These are phyloP conservation scores for Cephonodes hylas DNA, from an alignment of 2,888 invertebrate genomes.

Conservation along the genomic window DNA sequence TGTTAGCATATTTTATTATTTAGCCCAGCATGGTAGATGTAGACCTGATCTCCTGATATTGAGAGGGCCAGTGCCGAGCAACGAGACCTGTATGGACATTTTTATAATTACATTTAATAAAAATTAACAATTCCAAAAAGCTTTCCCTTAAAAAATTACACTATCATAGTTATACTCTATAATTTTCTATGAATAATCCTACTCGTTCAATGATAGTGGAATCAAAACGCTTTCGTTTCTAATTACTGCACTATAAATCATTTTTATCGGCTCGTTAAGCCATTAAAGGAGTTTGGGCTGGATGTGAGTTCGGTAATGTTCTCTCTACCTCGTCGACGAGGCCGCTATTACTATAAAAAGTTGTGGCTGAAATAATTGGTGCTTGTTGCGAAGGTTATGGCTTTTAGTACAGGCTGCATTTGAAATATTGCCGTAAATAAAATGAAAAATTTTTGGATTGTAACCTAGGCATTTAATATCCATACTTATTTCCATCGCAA, in stretches of 20 bases:
- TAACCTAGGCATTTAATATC: too few species aligned
- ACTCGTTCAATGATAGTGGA: neutral
- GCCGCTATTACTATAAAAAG: neutral
- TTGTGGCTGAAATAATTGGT: neutral
- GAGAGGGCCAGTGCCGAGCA: too few species aligned
- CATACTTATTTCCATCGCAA: too few species aligned
- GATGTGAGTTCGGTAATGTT: neutral
- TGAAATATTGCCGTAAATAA: too few species aligned
- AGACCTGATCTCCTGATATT: too few species aligned
- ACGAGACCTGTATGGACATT: too few species aligned
- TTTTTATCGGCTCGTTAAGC: constrained; percentile 51
- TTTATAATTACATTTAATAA: too few species aligned
- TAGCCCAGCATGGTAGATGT: too few species aligned
- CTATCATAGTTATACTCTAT: neutral
- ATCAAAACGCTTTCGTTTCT: constrained; percentile 22
- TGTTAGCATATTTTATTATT: too few species aligned
- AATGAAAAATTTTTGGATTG: too few species aligned
- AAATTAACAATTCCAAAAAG: too few species aligned
- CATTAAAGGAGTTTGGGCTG: constrained; percentile 27
- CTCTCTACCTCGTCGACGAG: neutral
- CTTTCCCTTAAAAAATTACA: neutral
- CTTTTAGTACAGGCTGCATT: too few species aligned
- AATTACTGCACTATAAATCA: constrained; percentile 59
- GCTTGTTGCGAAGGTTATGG: neutral
- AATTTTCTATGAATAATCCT: neutral